A percentile compares a stretch with the other conserved stretches of the same genome.
phyloP scores from a whole-genome alignment of 2,113 vertebrate species.

The Pachyramphus minor region DNA sequence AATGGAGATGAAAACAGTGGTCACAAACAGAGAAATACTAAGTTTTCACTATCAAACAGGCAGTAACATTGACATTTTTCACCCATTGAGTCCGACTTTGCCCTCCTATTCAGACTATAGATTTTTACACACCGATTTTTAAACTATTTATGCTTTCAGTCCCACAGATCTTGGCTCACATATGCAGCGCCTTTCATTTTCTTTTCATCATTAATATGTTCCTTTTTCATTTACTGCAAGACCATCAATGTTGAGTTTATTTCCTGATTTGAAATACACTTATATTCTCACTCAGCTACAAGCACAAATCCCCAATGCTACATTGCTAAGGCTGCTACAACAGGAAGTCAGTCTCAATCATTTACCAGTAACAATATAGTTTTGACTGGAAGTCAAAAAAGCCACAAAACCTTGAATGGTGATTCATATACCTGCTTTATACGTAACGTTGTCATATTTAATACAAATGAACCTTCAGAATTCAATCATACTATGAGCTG shows the following conservation, averaged over 20 bases:
- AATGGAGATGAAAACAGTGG: background rate
- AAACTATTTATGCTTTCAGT: background rate
- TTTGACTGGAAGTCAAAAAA: conserved; percentile 22
- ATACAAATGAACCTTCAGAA: conserved; percentile 27
- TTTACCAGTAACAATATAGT: background rate
- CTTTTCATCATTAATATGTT: background rate
- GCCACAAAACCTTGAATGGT: background rate
- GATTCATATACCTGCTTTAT: background rate
- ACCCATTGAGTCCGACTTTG: background rate
- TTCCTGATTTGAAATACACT: background rate
- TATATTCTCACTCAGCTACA: background rate
- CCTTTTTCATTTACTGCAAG: background rate
- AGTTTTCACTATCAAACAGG: background rate
- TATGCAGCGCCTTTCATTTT: background rate
- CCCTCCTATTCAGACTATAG: background rate
- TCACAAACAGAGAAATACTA: background rate
- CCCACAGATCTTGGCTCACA: background rate
- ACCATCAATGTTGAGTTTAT: background rate
- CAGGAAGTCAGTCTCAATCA: background rate
- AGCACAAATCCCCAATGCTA: background rate
- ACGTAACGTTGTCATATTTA: conserved; percentile 1
- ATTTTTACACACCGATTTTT: background rate
- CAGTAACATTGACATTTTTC: background rate
- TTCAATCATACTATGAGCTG: background rate
- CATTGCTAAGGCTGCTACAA: background rate